These are phyloP conservation scores for Drosophila mayaguana DNA, from an alignment of 2,888 invertebrate species.

Conservation along the genomic window DNA sequence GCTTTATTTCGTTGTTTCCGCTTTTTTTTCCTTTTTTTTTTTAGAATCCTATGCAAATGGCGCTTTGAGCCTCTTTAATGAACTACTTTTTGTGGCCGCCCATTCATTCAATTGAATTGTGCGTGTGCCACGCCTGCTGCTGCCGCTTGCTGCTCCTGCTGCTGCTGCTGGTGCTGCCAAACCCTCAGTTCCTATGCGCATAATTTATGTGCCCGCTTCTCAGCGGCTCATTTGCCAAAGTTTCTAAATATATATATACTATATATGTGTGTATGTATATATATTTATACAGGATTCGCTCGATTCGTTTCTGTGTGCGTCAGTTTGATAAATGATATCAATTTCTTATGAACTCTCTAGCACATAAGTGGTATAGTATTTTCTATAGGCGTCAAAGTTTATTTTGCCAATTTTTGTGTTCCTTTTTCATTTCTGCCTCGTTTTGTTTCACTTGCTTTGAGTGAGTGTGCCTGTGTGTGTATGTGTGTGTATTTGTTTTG, in stretches of 20 bases:
- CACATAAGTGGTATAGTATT: slow-evolving; percentile 25
- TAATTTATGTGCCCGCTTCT: slow-evolving; percentile 61
- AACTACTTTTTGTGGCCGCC: slow-evolving; percentile 65
- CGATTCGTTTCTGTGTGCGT: slow-evolving; percentile 54
- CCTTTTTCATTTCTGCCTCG: slow-evolving; percentile 19
- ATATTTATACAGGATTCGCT: slow-evolving; percentile 44
- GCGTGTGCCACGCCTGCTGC: slow-evolving; percentile 48
- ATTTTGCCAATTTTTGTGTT: slow-evolving; percentile 33
- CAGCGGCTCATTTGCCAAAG: slow-evolving; percentile 68
- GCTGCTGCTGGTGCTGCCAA: not conserved
- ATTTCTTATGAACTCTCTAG: slow-evolving; percentile 70
- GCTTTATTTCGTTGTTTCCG: slow-evolving; percentile 9
- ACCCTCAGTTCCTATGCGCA: slow-evolving; percentile 19
- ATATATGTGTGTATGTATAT: not conserved
- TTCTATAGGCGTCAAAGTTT: slow-evolving; percentile 62
- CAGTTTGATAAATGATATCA: slow-evolving; percentile 79
- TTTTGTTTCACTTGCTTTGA: slow-evolving; percentile 26
- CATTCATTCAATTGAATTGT: slow-evolving; percentile 73
- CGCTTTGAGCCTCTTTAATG: slow-evolving; percentile 63
- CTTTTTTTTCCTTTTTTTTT: not conserved
- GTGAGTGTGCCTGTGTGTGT: not conserved
- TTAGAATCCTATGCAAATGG: slow-evolving; percentile 63
- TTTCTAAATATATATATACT: slow-evolving; percentile 41
- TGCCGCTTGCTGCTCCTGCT: not conserved
- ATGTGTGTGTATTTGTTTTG: slow-evolving; percentile 29